Evolutionary conservation across 2,113 vertebrate species (phyloP).

Genomic region (Pseudorectes ferrugineus): DNA sequence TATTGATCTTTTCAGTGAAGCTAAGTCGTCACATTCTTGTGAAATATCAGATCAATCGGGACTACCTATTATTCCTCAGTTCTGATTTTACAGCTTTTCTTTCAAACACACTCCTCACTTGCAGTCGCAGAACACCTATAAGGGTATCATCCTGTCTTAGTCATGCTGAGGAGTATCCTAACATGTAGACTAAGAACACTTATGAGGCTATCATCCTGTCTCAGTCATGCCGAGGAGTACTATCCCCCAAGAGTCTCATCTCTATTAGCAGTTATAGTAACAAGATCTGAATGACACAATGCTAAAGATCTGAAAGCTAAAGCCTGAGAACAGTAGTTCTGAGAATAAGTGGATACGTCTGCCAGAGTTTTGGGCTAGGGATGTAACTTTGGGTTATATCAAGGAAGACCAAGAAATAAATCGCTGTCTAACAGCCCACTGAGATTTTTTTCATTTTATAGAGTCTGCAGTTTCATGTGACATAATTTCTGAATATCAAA

Average conservation of each 20-base stretch:
- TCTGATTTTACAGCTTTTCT: not conserved
- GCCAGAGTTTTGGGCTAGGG: not conserved
- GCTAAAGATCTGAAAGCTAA: not conserved
- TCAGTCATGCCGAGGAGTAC: not conserved
- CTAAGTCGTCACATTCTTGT: not conserved
- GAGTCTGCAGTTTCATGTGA: not conserved
- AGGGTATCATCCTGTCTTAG: not conserved
- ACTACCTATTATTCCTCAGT: not conserved
- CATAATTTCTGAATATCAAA: not conserved
- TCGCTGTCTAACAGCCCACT: not conserved
- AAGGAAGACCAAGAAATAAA: not conserved
- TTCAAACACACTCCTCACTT: not conserved
- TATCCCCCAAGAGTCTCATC: not conserved
- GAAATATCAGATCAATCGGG: not conserved
- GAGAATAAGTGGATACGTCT: not conserved
- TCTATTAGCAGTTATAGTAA: not conserved
- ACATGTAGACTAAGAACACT: not conserved
- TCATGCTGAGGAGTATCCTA: not conserved
- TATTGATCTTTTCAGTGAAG: not conserved
- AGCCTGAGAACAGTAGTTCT: not conserved
- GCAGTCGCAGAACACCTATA: not conserved
- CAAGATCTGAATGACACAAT: not conserved
- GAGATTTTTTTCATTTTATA: not conserved
- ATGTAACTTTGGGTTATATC: not conserved
- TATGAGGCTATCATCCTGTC: not conserved